Evolutionary conservation across 1,140 invertebrate genomes (phyloP).

Genomic region (Prorops nasuta): DNA sequence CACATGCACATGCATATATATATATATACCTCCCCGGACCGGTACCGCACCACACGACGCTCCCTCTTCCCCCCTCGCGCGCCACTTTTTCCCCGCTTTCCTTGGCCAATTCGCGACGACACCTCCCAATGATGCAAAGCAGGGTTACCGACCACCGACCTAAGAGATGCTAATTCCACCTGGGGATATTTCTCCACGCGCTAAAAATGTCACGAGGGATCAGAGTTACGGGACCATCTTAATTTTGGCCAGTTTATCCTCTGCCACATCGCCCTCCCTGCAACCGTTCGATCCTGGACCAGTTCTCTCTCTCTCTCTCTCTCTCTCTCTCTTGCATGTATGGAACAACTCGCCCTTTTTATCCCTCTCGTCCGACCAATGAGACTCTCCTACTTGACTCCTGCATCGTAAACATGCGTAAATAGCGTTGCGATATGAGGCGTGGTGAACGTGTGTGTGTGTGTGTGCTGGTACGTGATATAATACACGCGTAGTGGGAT

Average conservation of each 20-base stretch:
- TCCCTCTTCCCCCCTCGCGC: not conserved
- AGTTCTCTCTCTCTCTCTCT: too few species aligned
- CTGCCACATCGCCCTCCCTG: not conserved
- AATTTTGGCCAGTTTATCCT: constrained; percentile 29
- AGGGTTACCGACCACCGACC: constrained; percentile 33
- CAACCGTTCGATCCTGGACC: constrained; percentile 18
- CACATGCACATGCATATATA: not conserved
- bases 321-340: too few species aligned
- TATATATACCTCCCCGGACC: not conserved
- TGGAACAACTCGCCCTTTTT: too few species aligned
- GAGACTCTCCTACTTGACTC: too few species aligned
- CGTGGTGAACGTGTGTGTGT: too few species aligned
- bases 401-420: too few species aligned
- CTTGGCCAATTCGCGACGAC: constrained; percentile 20
- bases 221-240: constrained; percentile 33
- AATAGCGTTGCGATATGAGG: too few species aligned
- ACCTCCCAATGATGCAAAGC: constrained; percentile 34
- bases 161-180: constrained; percentile 39
- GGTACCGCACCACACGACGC: too few species aligned
- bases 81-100: too few species aligned
- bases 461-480: too few species aligned
- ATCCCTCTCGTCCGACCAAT: too few species aligned
- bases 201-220: not conserved
- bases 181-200: not conserved
- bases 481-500: too few species aligned